Evolutionary conservation across 2,888 invertebrate species (phyloP).

Genomic region (Diplolepis rosae): DNA sequence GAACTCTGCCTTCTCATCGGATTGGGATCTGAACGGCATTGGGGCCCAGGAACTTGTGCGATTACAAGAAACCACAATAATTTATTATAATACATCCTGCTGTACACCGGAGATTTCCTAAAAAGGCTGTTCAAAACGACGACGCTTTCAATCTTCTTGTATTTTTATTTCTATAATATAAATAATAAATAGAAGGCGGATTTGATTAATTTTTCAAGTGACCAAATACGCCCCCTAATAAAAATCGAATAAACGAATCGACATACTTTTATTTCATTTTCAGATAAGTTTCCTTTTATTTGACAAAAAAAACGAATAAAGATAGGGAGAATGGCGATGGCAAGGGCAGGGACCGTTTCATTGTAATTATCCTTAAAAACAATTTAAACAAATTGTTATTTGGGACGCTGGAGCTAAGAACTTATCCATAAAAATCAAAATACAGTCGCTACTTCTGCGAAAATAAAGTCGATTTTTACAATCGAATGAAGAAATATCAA

Average conservation of each 20-base stretch:
- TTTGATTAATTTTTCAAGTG: slow-evolving; percentile 9
- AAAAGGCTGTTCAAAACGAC: slow-evolving; percentile 68
- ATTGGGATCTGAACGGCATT: slow-evolving; percentile 58
- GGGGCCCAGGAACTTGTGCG: slow-evolving; percentile 64
- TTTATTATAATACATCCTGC: slow-evolving; percentile 73
- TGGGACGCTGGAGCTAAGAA: slow-evolving; percentile 3
- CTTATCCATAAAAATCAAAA: neutral
- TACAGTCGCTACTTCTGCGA: neutral
- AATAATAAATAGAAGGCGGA: neutral
- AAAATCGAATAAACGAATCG: slow-evolving; percentile 47
- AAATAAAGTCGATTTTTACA: neutral
- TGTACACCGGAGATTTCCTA: slow-evolving; percentile 69
- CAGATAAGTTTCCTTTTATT: slow-evolving; percentile 54
- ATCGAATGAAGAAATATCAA: neutral
- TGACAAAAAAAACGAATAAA: slow-evolving; percentile 55
- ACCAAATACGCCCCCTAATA: slow-evolving; percentile 44
- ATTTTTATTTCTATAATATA: slow-evolving; percentile 11
- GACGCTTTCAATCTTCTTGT: slow-evolving; percentile 41
- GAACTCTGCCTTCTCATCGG: neutral
- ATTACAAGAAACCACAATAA: slow-evolving; percentile 73
- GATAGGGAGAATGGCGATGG: slow-evolving; percentile 64
- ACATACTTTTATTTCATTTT: slow-evolving; percentile 40
- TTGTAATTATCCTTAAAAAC: slow-evolving; percentile 46
- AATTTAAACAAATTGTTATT: slow-evolving; percentile 32
- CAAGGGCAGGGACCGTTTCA: slow-evolving; percentile 65